Conservation (phyloP, 2,888 invertebrate species). For the Nomada fabriciana region DNA sequence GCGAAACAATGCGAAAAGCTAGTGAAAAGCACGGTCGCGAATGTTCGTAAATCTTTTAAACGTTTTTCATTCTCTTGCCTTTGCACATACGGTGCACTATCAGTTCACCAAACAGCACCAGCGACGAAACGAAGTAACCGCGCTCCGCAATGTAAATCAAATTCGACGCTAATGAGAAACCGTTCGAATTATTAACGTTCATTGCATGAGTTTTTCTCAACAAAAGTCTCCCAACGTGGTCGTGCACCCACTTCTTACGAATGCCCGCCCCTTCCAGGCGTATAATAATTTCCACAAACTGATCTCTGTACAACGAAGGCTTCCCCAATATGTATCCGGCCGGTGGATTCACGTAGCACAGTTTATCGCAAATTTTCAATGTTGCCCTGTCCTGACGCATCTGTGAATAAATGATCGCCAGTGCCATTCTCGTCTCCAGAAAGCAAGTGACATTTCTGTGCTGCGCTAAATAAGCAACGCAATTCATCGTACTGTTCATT, state of each 20-base stretch:
- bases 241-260: not conserved
- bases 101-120: constrained; percentile 5
- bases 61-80: not conserved
- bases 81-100: not conserved
- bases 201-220: not conserved
- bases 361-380: not conserved
- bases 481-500: rapidly evolving
- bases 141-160: not conserved
- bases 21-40: not conserved
- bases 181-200: not conserved
- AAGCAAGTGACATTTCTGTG: constrained; percentile 43
- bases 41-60: not conserved
- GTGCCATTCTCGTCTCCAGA: not conserved
- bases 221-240: not conserved
- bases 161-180: not conserved
- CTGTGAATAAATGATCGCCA: not conserved
- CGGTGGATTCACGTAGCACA: constrained; percentile 28
- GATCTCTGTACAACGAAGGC: not conserved
- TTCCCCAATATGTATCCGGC: not conserved
- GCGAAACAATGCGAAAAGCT: not conserved
- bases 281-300: not conserved
- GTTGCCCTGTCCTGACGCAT: rapidly evolving
- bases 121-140: not conserved
- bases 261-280: constrained; percentile 10
- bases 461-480: not conserved